Percentiles rank a stretch among this genome's conserved stretches.
Evolutionary conservation across 2,113 vertebrate species (phyloP).

Genomic region (Plecturocebus donacophilus): DNA sequence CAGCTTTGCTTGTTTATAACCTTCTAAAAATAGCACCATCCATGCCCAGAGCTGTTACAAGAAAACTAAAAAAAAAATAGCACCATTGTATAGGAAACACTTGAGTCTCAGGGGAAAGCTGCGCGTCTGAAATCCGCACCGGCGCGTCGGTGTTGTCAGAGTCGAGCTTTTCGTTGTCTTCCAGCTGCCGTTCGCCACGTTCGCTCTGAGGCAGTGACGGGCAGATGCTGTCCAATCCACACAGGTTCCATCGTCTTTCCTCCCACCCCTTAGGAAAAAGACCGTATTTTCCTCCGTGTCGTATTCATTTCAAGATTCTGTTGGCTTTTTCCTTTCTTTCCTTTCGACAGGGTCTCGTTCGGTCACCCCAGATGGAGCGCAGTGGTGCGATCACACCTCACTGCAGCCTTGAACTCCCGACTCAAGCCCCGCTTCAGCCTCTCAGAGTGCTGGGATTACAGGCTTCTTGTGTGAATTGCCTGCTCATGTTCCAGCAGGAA

Average conservation of each 20-base stretch:
- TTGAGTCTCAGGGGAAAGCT: background rate
- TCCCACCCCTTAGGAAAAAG: background rate
- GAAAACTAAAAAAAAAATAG: background rate
- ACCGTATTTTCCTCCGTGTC: background rate
- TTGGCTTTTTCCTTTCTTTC: background rate
- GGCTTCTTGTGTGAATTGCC: background rate
- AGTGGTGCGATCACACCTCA: no score
- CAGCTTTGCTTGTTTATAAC: background rate
- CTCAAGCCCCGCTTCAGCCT: no score
- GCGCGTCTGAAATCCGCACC: background rate
- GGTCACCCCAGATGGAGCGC: no score
- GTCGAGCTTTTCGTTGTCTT: background rate
- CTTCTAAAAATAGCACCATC: background rate
- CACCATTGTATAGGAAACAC: background rate
- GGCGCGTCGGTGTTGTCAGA: fast-evolving
- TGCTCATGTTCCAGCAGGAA: background rate
- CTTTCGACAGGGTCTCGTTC: no score
- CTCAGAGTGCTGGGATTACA: no score
- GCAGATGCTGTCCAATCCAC: background rate
- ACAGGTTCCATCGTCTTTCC: background rate
- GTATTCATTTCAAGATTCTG: background rate
- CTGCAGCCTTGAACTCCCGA: no score
- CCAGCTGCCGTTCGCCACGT: background rate
- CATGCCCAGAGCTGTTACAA: no score
- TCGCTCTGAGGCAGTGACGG: background rate